Percentiles rank a stretch among this genome's conserved stretches.
phyloP scores from a whole-genome alignment of 1,140 invertebrate species.

The Oscheius sp. region DNA sequence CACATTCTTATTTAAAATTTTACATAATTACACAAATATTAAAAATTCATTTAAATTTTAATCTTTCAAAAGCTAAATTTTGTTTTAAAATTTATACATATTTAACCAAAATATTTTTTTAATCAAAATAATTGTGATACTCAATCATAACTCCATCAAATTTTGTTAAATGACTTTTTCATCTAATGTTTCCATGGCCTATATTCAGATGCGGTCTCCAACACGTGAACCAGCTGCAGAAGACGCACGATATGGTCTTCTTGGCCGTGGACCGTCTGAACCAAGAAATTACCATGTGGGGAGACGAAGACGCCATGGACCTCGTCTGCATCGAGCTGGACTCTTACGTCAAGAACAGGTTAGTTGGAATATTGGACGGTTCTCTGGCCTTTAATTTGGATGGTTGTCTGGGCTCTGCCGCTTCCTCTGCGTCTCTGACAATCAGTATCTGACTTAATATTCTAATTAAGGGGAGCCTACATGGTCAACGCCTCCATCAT shows the following conservation, averaged over 20 bases:
- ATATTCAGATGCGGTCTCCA: neutral
- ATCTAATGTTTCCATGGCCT: neutral
- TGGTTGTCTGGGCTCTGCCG: no score
- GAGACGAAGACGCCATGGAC: neutral
- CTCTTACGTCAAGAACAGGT: no score
- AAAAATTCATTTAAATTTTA: no score
- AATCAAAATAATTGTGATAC: no score
- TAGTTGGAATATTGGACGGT: no score
- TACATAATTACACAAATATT: no score
- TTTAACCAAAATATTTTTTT: no score
- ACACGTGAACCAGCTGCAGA: neutral
- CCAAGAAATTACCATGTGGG: neutral
- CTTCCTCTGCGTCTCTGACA: neutral
- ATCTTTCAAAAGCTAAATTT: no score
- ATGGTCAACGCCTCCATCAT: neutral
- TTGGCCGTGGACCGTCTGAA: neutral
- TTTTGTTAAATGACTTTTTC: neutral
- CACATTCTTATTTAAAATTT: no score
- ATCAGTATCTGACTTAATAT: neutral
- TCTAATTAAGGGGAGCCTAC: neutral
- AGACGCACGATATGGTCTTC: neutral
- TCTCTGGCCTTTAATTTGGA: no score
- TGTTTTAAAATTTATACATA: no score
- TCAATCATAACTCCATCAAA: no score
- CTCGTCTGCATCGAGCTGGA: neutral